Percentiles rank a stretch among this genome's conserved stretches.
These are phyloP conservation scores for Polypedilum vanderplanki DNA, from an alignment of 1,140 invertebrate species.

Conservation along the genomic window DNA sequence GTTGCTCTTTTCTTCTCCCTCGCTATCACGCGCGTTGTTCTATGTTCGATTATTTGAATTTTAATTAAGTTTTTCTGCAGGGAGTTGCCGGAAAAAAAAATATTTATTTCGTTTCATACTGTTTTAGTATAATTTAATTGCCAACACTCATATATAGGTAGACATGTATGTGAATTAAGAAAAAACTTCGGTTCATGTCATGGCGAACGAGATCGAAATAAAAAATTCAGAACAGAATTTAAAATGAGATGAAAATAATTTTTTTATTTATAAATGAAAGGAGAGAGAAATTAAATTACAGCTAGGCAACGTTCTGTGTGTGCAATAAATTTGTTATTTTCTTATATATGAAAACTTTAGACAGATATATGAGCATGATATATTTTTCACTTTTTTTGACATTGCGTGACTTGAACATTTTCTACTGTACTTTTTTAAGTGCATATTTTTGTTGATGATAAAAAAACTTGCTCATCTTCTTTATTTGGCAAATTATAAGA, in stretches of 20 bases:
- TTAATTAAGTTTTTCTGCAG: slow-evolving; percentile 4
- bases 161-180: background rate
- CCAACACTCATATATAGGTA: background rate
- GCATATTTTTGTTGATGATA: too few relatives aligned
- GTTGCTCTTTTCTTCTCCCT: background rate
- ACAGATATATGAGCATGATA: background rate
- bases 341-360: background rate
- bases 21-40: background rate
- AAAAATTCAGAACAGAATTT: slow-evolving; percentile 23
- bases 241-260: slow-evolving; percentile 6
- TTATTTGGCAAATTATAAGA: too few relatives aligned
- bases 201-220: background rate
- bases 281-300: background rate
- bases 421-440: too few relatives aligned
- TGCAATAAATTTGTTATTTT: slow-evolving; percentile 5
- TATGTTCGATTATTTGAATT: background rate
- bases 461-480: too few relatives aligned
- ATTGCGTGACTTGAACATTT: background rate
- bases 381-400: slow-evolving; percentile 1
- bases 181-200: background rate
- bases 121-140: slow-evolving; percentile 14
- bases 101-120: background rate
- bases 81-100: too few relatives aligned
- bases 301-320: slow-evolving; percentile 1
- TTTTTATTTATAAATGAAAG: background rate